Conservation (phyloP, 2,113 vertebrate species). For the mouse (Mus musculus) region DNA sequence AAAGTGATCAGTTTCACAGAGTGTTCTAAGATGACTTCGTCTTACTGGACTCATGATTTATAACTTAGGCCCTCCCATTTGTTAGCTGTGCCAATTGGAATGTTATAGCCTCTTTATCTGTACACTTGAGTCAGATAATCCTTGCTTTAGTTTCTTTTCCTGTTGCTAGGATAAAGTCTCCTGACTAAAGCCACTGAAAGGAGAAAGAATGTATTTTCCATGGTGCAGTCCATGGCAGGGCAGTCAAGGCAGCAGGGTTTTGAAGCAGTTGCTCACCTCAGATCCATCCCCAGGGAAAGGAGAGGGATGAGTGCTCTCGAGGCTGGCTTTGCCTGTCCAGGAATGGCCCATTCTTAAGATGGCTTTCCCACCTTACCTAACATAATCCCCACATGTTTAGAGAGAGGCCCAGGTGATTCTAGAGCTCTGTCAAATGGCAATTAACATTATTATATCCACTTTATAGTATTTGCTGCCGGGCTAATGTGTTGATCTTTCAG, state of each 20-base stretch:
- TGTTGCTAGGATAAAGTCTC: background rate
- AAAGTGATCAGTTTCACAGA: conserved; percentile 25
- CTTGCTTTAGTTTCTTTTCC: background rate
- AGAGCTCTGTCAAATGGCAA: background rate
- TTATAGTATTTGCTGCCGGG: background rate
- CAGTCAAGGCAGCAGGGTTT: background rate
- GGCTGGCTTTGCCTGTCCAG: too few species aligned
- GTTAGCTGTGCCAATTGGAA: background rate
- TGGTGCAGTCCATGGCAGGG: too few species aligned
- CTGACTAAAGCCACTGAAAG: background rate
- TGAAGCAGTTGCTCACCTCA: background rate
- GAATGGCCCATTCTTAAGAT: background rate
- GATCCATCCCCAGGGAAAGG: background rate
- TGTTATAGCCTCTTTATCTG: conserved; percentile 41
- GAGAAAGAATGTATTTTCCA: background rate
- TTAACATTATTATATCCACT: background rate
- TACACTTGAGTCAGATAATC: background rate
- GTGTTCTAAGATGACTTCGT: background rate
- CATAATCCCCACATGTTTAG: background rate
- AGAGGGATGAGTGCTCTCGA: background rate
- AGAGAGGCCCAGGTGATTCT: background rate
- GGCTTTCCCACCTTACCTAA: too few species aligned
- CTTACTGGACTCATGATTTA: conserved; percentile 9
- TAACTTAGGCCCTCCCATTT: background rate
- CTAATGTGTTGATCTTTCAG: background rate